Percentiles rank a stretch among this genome's conserved stretches.
These are phyloP conservation scores for Hassar affinis DNA, from an alignment of 2,113 vertebrate genomes.

Conservation along the genomic window DNA sequence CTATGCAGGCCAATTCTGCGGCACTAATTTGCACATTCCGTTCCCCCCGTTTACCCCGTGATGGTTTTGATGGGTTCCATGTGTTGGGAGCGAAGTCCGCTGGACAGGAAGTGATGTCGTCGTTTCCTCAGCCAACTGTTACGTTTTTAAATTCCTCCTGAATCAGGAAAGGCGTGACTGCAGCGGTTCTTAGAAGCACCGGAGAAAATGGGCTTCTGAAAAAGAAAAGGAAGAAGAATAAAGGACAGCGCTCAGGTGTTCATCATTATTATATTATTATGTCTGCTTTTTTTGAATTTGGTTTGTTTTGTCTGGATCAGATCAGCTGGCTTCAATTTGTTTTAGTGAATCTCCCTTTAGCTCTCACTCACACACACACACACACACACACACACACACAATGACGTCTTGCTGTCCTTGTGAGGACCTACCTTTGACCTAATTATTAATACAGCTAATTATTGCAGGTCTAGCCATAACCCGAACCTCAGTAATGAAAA, in stretches of 20 bases:
- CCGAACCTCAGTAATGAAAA: too few species aligned
- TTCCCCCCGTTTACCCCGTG: background rate
- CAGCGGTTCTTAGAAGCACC: background rate
- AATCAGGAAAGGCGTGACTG: background rate
- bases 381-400: too few species aligned
- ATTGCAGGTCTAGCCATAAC: too few species aligned
- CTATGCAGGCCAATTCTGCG: background rate
- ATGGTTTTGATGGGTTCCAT: slow-evolving; percentile 22
- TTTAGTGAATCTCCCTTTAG: too few species aligned
- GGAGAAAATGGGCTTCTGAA: background rate
- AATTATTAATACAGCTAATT: too few species aligned
- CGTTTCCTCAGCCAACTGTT: background rate
- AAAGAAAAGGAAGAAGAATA: too few species aligned
- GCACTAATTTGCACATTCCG: slow-evolving; percentile 20
- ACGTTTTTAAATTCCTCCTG: background rate
- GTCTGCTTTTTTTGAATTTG: background rate
- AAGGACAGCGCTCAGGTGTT: too few species aligned
- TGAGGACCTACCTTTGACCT: too few species aligned
- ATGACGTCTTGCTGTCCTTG: too few species aligned
- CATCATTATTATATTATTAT: too few species aligned
- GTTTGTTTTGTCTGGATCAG: background rate
- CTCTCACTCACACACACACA: too few species aligned
- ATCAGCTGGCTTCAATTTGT: background rate
- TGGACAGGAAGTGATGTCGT: slow-evolving; percentile 19
- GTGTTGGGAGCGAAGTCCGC: background rate